A percentile compares a stretch with the other conserved stretches of the same genome.
Evolutionary conservation across 2,113 vertebrate species (phyloP).

Genomic region (Chinchilla lanigera): DNA sequence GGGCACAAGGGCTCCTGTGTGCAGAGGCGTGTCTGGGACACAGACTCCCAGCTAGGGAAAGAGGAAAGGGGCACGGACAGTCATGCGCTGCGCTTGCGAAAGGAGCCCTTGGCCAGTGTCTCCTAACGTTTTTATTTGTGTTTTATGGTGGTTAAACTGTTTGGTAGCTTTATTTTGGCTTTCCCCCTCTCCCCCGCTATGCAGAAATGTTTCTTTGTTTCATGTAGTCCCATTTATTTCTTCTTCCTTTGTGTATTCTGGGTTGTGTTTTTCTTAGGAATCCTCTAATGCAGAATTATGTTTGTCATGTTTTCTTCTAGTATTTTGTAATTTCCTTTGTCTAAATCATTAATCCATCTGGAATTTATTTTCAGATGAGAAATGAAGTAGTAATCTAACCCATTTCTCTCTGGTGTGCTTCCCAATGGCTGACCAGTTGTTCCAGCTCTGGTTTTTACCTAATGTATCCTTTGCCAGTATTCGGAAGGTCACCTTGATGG

Average conservation of each 20-base stretch:
- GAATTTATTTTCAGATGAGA: constrained; percentile 15
- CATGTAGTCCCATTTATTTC: not conserved
- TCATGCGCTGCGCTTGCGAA: not conserved
- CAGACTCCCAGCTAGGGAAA: not conserved
- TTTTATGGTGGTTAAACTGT: no score
- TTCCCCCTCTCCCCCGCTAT: not conserved
- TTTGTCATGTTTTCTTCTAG: not conserved
- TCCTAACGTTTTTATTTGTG: not conserved
- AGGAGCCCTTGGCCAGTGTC: not conserved
- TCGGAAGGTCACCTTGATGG: not conserved
- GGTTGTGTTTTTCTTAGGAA: not conserved
- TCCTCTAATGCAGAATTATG: not conserved
- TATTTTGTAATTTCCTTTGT: constrained; percentile 43
- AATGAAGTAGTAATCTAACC: not conserved
- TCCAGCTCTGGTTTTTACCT: not conserved
- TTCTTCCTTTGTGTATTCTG: not conserved
- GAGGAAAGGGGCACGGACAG: fast-evolving
- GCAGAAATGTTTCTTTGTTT: not conserved
- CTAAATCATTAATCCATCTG: constrained; percentile 4
- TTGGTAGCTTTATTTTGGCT: not conserved
- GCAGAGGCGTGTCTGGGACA: not conserved
- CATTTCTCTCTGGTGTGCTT: not conserved
- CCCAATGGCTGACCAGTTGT: not conserved
- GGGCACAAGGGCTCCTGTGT: no score
- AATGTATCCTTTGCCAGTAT: not conserved